Percentiles rank a stretch among this genome's conserved stretches.
Evolutionary conservation across 1,140 invertebrate species (phyloP).

Genomic region (Trichomalopsis sarcophagae): DNA sequence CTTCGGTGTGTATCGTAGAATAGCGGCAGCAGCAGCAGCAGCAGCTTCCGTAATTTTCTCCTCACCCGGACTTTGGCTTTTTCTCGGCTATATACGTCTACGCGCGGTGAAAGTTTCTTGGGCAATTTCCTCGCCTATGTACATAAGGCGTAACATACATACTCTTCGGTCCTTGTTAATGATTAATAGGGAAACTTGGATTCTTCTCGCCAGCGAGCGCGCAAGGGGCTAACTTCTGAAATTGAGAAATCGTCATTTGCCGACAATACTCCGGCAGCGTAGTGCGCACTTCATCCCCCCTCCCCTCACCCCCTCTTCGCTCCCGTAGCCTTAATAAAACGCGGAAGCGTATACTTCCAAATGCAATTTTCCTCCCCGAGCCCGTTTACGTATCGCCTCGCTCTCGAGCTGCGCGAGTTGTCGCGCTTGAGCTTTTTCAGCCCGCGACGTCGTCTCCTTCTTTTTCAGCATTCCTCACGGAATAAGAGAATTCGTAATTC

Average conservation of each 20-base stretch:
- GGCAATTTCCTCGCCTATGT: constrained; percentile 27
- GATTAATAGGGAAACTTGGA: constrained; percentile 38
- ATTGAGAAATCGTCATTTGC: constrained; percentile 35
- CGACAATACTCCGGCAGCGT: constrained; percentile 15
- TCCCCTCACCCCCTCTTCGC: background rate
- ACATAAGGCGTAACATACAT: too few relatives aligned
- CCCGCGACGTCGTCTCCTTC: background rate
- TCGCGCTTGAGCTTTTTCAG: background rate
- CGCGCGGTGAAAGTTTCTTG: constrained; percentile 7
- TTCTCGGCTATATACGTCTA: background rate
- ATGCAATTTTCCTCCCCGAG: background rate
- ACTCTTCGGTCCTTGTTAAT: constrained; percentile 18
- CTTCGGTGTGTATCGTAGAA: background rate
- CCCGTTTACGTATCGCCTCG: background rate
- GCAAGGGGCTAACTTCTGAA: constrained; percentile 20
- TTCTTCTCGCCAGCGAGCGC: background rate
- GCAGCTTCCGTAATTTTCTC: constrained; percentile 26
- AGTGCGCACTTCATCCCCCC: background rate
- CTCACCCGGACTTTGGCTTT: background rate
- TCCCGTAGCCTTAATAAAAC: background rate
- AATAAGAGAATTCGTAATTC: constrained; percentile 18
- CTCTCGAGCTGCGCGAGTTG: too few relatives aligned
- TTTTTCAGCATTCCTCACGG: background rate
- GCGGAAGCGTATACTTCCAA: background rate
- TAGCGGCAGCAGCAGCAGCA: background rate